A percentile compares a stretch with the other conserved stretches of the same genome.
phyloP scores from a whole-genome alignment of 2,113 vertebrate genomes.

The Cyphomyrus discorhynchus region DNA sequence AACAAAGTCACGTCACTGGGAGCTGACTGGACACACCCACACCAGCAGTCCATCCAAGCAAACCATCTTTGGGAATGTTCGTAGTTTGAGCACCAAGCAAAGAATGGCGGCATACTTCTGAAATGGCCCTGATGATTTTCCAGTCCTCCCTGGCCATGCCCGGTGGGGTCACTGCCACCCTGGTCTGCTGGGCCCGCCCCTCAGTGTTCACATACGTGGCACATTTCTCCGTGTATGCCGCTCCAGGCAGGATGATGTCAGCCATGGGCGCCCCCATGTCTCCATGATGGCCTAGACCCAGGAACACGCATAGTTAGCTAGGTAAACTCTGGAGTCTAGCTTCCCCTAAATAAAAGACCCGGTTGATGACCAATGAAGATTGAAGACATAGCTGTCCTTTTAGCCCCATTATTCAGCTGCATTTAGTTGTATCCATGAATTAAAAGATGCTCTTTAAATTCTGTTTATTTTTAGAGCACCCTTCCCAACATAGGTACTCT shows the following conservation, averaged over 20 bases:
- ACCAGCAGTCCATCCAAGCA: not conserved
- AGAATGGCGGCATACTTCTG: conserved; percentile 66
- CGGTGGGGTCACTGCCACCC: conserved; percentile 82
- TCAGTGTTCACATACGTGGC: conserved; percentile 93
- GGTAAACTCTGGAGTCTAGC: not conserved
- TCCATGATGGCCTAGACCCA: conserved; percentile 81
- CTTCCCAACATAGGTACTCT: not conserved
- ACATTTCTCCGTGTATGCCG: conserved; percentile 90
- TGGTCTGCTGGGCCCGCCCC: conserved; percentile 86
- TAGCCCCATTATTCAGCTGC: not conserved
- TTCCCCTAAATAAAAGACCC: not conserved
- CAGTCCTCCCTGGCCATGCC: conserved; percentile 93
- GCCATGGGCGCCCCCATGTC: conserved; percentile 86
- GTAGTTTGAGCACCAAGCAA: not conserved
- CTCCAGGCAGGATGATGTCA: conserved; percentile 85
- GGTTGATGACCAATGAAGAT: not conserved
- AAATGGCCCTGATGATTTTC: conserved; percentile 89
- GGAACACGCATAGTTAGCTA: not conserved
- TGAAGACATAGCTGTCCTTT: not conserved
- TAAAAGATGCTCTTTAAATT: not conserved
- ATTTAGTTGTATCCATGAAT: not conserved
- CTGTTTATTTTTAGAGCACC: not conserved
- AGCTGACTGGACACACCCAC: not conserved
- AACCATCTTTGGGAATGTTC: not conserved
- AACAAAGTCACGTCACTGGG: not conserved